Percentiles rank a stretch among this genome's conserved stretches.
phyloP scores from a whole-genome alignment of 2,888 invertebrate species.

The Meloe dianella region DNA sequence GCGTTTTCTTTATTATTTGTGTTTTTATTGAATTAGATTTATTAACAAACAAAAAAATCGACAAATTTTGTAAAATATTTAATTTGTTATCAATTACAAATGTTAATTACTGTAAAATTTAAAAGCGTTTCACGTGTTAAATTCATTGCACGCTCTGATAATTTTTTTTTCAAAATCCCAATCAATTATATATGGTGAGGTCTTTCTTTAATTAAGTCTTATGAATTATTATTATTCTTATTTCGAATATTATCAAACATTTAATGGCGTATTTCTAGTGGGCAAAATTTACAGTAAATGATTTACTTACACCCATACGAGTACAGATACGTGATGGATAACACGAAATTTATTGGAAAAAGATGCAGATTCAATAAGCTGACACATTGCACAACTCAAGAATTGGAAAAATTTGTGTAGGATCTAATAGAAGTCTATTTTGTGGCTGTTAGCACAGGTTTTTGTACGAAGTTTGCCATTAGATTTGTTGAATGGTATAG shows the following conservation, averaged over 20 bases:
- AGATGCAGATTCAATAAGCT: background rate
- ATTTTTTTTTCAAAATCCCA: background rate
- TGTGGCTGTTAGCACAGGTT: too few relatives aligned
- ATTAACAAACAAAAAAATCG: too few relatives aligned
- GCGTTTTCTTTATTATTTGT: background rate
- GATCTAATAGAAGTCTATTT: too few relatives aligned
- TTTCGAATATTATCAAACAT: background rate
- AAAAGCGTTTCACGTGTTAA: conserved; percentile 7
- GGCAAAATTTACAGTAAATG: background rate
- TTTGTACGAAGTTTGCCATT: too few relatives aligned
- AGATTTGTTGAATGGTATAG: too few relatives aligned
- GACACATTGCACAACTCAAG: background rate
- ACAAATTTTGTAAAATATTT: background rate
- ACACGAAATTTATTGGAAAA: background rate
- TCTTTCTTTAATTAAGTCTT: background rate
- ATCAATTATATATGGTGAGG: background rate
- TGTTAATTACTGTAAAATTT: conserved; percentile 5
- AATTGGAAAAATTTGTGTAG: too few relatives aligned
- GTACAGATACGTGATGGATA: background rate
- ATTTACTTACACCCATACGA: background rate
- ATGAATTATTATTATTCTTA: background rate
- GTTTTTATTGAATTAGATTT: background rate
- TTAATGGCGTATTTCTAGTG: background rate
- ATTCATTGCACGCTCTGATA: conserved; percentile 7
- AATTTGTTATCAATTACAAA: conserved; percentile 5